These are phyloP conservation scores for Cepaea hortensis DNA, from an alignment of 2,888 invertebrate genomes.

Conservation along the genomic window DNA sequence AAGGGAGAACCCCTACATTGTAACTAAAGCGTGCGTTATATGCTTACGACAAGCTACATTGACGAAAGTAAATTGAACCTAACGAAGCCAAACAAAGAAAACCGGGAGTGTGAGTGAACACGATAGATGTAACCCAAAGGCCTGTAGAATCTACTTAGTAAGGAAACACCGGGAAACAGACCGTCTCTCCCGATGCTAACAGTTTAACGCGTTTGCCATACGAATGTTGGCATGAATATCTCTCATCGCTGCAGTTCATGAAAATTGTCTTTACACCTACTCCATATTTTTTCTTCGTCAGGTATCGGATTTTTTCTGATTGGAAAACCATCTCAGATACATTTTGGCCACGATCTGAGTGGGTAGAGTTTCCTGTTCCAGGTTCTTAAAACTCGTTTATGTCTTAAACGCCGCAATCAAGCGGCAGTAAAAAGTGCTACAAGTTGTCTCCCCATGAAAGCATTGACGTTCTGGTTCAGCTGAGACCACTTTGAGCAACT, in stretches of 20 bases:
- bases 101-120: background rate
- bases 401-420: slow-evolving; percentile 36
- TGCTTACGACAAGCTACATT: background rate
- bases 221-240: slow-evolving; percentile 6
- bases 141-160: slow-evolving; percentile 18
- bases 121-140: background rate
- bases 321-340: slow-evolving; percentile 39
- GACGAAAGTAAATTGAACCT: background rate
- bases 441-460: slow-evolving; percentile 18
- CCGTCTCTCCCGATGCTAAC: slow-evolving; percentile 29
- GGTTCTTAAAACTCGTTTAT: slow-evolving; percentile 45
- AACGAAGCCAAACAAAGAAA: slow-evolving; percentile 14
- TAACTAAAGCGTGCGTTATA: background rate
- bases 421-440: slow-evolving; percentile 23
- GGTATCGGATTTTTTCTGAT: slow-evolving; percentile 40
- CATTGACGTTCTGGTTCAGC: slow-evolving; percentile 40
- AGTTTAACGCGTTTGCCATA: slow-evolving; percentile 40
- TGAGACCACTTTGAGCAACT: slow-evolving; percentile 32
- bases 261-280: slow-evolving; percentile 42
- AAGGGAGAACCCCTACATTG: background rate
- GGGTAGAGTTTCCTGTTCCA: slow-evolving; percentile 33
- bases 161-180: slow-evolving; percentile 9
- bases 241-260: slow-evolving; percentile 44
- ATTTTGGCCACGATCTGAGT: slow-evolving; percentile 44
- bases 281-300: slow-evolving; percentile 32